Evolutionary conservation across 2,797 vertebrate species (phyloP), one percentile per base, ranked within the genome.

Genomic region (Coreius guichenoti): DNA sequence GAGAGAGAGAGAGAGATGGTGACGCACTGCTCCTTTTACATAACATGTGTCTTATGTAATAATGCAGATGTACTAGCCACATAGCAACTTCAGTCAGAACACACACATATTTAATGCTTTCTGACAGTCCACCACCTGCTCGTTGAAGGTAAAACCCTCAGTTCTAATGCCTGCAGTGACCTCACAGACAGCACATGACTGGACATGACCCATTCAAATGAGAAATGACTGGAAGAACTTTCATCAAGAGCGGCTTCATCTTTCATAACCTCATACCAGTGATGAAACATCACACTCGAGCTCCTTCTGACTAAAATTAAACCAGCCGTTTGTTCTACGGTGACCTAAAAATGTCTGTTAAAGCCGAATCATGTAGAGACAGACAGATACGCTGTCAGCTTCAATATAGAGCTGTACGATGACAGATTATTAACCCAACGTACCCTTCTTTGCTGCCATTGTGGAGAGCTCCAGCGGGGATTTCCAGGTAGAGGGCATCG

Each of bases 371-470:
- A 33, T 39, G 23, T 7, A 31, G 80, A 45, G 26, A 75, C 39
- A 19, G 29, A 83, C 11, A 3, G 2, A 75, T 17, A 29, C 16
- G 1, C 31, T 17, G n/a, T 73, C n/a, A 61, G 19, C n/a, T 39
- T 26, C 2, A 61, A 14, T 19, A 21, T 31, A 9, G 68, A 67
- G 61, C 29, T 3, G 9, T 21, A 11, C 0, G 12, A 39, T 56
- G 49, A n/a, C 19, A 8, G 47, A 75, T 39, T 67, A 69, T 77
- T 16, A 68, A 70, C 83, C 26, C 61, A 5, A 36, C 96, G 89
- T 92, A 99, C 98, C 98, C 97, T 92, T 99, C 98, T 93, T 98
- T 99, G 96, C 97, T 99, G 76, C 98, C 97, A 90, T 98, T 97
- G 81, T 94, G 96, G 92, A 98, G 95, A 76, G 93, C 90, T 86